Percentiles rank a stretch among this genome's conserved stretches.
These are phyloP conservation scores for Ceyx melanurus DNA, from an alignment of 2,113 vertebrate species.

Conservation along the genomic window DNA sequence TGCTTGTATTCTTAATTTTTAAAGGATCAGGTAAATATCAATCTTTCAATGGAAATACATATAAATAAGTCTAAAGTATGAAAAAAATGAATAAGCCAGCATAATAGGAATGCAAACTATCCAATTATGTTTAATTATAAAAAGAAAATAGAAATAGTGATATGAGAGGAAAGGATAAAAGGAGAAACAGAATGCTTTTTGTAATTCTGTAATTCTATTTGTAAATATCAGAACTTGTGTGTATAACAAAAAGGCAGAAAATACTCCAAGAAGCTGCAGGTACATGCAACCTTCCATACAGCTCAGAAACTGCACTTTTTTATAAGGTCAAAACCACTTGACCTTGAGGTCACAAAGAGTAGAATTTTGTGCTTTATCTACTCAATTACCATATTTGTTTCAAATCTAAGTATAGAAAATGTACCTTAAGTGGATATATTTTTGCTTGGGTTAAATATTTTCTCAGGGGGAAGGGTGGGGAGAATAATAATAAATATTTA, in stretches of 20 bases:
- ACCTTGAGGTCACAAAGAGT: not conserved
- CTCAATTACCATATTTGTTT: not conserved
- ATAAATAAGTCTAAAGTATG: not conserved
- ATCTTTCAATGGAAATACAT: not conserved
- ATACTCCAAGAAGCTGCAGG: not conserved
- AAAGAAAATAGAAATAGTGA: not conserved
- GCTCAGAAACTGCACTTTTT: not conserved
- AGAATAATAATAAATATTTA: not conserved
- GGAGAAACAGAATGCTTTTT: not conserved
- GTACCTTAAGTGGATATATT: not conserved
- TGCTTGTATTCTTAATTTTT: not conserved
- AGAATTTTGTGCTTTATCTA: not conserved
- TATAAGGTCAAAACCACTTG: not conserved
- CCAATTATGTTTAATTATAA: not conserved
- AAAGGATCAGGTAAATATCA: not conserved
- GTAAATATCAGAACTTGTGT: not conserved
- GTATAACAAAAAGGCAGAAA: not conserved
- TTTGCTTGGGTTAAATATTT: not conserved
- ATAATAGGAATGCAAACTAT: not conserved
- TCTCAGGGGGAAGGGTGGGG: too few species aligned
- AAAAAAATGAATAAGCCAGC: not conserved
- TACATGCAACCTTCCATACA: rapidly evolving
- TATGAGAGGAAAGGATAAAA: not conserved
- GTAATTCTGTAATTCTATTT: not conserved
- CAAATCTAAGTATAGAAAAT: not conserved